phyloP scores from a whole-genome alignment of 64 coral and sea anemone genomes.

The Montipora efflorescens region DNA sequence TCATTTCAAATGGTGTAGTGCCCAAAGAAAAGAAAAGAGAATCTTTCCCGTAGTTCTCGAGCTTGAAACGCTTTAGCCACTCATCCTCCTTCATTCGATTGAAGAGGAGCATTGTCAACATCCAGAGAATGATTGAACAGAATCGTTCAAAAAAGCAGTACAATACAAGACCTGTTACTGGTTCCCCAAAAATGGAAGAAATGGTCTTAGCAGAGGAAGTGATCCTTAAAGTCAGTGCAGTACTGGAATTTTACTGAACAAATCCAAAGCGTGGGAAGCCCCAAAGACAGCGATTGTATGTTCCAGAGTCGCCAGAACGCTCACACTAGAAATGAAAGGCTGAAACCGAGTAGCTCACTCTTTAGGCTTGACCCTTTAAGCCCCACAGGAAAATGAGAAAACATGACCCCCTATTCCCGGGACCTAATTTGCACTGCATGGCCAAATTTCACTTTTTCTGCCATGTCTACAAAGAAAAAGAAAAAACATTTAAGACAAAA shows the following conservation, averaged over 20 bases:
- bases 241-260: conserved; percentile 15
- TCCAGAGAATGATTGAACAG: conserved; percentile 54
- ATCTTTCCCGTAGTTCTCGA: neutral
- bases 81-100: conserved; percentile 20
- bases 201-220: conserved; percentile 32
- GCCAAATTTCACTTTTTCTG: neutral
- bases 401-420: neutral
- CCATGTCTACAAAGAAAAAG: neutral
- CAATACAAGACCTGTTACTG: conserved; percentile 10
- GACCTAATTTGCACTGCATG: neutral
- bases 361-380: conserved; percentile 14
- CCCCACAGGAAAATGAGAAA: neutral
- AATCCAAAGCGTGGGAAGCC: neutral
- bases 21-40: neutral
- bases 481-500: conserved; percentile 20
- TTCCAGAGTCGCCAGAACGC: conserved; percentile 38
- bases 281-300: conserved; percentile 18
- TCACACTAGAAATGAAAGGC: conserved; percentile 25
- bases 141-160: conserved; percentile 23
- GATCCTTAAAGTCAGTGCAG: conserved; percentile 35
- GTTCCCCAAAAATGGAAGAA: conserved; percentile 34
- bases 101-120: conserved; percentile 18
- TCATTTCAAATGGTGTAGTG: neutral
- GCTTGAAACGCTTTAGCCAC: neutral
- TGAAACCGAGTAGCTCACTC: conserved; percentile 15